Percentiles rank a stretch among this genome's conserved stretches.
Conservation (phyloP, 2,113 vertebrate species). For the Gymnorhina tibicen region DNA sequence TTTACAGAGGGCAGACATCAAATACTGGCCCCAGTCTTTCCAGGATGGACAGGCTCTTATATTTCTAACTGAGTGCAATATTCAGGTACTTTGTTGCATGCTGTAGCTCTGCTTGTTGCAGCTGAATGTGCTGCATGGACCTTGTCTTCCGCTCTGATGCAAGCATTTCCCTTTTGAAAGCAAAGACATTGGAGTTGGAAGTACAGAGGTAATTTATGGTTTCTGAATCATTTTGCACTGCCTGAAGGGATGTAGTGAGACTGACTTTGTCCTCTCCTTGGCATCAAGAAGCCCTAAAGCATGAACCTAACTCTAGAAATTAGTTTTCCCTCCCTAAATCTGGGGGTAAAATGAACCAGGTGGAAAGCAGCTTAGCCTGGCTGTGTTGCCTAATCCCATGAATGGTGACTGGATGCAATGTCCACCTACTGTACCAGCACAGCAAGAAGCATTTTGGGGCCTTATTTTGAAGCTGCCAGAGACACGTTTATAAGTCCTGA, state of each 20-base stretch:
- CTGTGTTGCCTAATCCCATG: neutral
- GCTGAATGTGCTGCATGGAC: neutral
- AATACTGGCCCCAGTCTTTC: neutral
- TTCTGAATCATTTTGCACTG: neutral
- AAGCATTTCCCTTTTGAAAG: neutral
- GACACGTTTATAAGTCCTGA: neutral
- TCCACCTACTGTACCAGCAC: neutral
- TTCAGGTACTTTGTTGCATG: neutral
- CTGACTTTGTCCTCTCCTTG: neutral
- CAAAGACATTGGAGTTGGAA: neutral
- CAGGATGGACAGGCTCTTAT: neutral
- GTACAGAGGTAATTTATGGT: neutral
- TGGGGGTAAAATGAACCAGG: neutral
- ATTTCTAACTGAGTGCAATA: neutral
- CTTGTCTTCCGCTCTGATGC: neutral
- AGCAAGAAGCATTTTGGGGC: neutral
- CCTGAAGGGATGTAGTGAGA: neutral
- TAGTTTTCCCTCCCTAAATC: neutral
- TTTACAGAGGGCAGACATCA: neutral
- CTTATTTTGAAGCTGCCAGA: neutral
- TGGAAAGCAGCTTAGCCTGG: neutral
- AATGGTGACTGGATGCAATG: neutral
- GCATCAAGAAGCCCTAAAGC: neutral
- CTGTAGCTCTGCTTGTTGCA: slow-evolving; percentile 7
- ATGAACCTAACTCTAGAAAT: neutral